Evolutionary conservation across 2,797 vertebrate genomes (phyloP), one percentile per base, ranked within the genome.

Genomic region (Crenuchus spilurus): DNA sequence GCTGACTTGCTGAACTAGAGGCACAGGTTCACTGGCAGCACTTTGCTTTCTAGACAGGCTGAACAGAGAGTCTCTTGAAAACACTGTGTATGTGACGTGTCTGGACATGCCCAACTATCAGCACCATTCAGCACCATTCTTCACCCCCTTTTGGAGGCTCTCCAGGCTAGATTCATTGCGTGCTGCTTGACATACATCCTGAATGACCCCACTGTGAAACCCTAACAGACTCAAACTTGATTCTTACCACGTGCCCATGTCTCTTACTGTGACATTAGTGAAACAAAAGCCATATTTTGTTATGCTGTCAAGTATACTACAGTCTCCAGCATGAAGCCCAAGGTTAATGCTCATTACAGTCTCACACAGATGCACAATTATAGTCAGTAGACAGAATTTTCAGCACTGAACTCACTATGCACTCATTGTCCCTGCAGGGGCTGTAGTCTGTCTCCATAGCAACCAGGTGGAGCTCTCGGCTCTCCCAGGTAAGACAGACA

Each of bases 91-190:
- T 52, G 57, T 46, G 76, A 84, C 87, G 73, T 84, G 91, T 66
- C 82, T 70, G 24, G 67, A 87, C 91, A 85, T 67, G 88, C 76
- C 69, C 28, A 33, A 33, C 31, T 72, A 77, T 75, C 37, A 63
- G 42, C 65, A 62, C 80, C 61, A 31, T 42, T 37, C 51, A 72
- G 69, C 62, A 57, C 16, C 37, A n/a, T 52, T 49, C 57, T 60
- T n/a, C n/a, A n/a, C n/a, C 62, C 63, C 39, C 63, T 24, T 78
- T 35, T 39, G n/a, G 9, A 73, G 60, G n/a, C 57, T 51, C 39
- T 70, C 51, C 37, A 65, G 58, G 31, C 54, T 75, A 28, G 44
- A 46, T 52, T 41, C 64, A 63, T 13, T 75, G 49, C 51, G 54
- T 30, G 4, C 42, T 9, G 65, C 39, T 69, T 60, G 62, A 39